Evolutionary conservation across 2,797 vertebrate genomes (phyloP).

Genomic region (Sparidentex hasta): DNA sequence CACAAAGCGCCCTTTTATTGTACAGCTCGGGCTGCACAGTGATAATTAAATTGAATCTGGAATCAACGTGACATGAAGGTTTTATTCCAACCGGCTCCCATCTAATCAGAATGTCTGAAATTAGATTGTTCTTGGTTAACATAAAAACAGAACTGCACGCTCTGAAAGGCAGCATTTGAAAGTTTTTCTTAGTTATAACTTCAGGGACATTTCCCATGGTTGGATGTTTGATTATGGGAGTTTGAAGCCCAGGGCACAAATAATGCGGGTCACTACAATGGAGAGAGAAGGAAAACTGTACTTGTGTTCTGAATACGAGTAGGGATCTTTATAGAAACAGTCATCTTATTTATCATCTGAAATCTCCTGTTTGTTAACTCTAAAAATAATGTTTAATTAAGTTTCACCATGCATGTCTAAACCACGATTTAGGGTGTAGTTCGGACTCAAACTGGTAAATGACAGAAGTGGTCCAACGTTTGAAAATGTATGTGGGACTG

Average conservation of each 20-base stretch:
- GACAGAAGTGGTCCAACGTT: neutral
- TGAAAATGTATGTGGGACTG: neutral
- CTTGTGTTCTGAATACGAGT: neutral
- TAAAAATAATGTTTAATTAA: too few relatives aligned
- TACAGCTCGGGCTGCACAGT: too few relatives aligned
- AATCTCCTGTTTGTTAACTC: neutral
- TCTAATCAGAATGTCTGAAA: constrained; percentile 24
- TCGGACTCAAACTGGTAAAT: constrained; percentile 3
- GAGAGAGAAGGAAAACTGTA: neutral
- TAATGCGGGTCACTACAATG: neutral
- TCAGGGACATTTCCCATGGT: neutral
- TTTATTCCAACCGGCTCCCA: constrained; percentile 22
- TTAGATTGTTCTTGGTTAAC: neutral
- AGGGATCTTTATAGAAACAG: neutral
- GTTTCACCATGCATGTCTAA: neutral
- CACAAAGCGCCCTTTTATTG: neutral
- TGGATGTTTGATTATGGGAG: constrained; percentile 1
- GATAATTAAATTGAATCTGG: too few relatives aligned
- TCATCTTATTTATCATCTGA: neutral
- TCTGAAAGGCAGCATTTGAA: neutral
- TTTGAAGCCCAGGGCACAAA: neutral
- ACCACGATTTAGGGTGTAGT: neutral
- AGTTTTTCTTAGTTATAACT: neutral
- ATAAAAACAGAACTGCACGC: neutral
- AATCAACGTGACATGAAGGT: constrained; percentile 15